phyloP scores from a whole-genome alignment of 2,797 vertebrate species.

The Leptoclinus maculatus region DNA sequence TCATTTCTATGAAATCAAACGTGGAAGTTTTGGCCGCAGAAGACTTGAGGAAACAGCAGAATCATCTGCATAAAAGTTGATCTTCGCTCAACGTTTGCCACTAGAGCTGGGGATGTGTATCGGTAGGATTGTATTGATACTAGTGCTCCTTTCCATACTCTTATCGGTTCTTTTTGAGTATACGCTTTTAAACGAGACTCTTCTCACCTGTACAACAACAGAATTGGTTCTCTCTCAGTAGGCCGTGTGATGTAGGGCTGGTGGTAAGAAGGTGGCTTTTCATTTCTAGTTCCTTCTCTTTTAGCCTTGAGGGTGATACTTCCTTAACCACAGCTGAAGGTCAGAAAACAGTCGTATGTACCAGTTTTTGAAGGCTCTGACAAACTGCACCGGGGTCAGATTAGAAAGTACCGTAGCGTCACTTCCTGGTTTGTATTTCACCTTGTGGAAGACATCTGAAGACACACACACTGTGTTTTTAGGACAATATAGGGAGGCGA shows the following conservation, averaged over 20 bases:
- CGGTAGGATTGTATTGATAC: no score
- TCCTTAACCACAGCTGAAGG: background rate
- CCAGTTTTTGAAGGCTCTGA: background rate
- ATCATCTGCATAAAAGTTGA: conserved; percentile 1
- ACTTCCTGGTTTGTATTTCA: background rate
- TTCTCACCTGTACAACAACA: no score
- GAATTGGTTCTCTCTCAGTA: background rate
- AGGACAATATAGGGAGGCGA: background rate
- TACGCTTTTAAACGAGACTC: no score
- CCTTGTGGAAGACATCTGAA: background rate
- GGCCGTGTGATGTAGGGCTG: background rate
- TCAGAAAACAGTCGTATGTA: background rate
- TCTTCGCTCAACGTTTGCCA: no score
- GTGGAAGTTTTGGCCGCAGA: background rate
- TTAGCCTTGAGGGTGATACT: background rate
- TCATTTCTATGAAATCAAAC: no score
- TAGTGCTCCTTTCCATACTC: no score
- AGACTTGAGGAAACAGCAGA: background rate
- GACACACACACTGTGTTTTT: background rate
- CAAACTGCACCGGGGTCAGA: background rate
- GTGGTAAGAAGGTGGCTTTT: background rate
- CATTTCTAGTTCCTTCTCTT: background rate
- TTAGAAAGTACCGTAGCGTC: background rate
- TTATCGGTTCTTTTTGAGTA: no score
- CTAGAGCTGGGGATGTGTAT: no score